Evolutionary conservation across 2,888 invertebrate genomes (phyloP).

Genomic region (Pandemis corylana): DNA sequence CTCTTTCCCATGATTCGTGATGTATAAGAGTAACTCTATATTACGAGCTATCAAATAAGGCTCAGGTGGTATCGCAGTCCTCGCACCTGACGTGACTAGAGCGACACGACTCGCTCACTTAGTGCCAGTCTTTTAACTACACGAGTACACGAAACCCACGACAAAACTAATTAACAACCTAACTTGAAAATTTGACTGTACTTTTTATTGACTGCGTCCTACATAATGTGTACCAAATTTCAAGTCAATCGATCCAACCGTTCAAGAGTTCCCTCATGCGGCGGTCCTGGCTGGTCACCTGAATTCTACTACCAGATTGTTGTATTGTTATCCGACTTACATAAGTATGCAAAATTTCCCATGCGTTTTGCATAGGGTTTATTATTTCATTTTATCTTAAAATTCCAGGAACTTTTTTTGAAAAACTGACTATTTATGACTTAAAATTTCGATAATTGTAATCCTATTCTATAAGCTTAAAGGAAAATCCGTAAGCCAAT

Average conservation of each 20-base stretch:
- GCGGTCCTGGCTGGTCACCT: too few species aligned
- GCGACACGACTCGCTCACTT: not conserved
- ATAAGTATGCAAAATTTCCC: too few species aligned
- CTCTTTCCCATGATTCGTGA: not conserved
- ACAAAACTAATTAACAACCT: not conserved
- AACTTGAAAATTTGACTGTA: too few species aligned
- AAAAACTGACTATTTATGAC: not conserved
- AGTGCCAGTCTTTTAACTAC: not conserved
- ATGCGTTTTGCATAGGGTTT: too few species aligned
- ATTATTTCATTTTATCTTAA: not conserved
- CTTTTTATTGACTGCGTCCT: too few species aligned
- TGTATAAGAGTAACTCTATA: not conserved
- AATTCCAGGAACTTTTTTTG: not conserved
- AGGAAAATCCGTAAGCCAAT: constrained; percentile 37
- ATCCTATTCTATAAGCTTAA: constrained; percentile 6
- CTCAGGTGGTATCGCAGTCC: not conserved
- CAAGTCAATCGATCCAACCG: not conserved
- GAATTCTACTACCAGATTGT: too few species aligned
- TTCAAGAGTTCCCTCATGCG: not conserved
- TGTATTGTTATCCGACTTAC: too few species aligned
- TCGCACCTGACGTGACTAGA: not conserved
- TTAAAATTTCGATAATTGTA: not conserved
- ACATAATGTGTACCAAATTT: not conserved
- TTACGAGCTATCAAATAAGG: not conserved
- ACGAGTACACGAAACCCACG: not conserved